These are phyloP conservation scores for Vanacampus margaritifer DNA, from an alignment of 2,113 vertebrate genomes.

Conservation along the genomic window DNA sequence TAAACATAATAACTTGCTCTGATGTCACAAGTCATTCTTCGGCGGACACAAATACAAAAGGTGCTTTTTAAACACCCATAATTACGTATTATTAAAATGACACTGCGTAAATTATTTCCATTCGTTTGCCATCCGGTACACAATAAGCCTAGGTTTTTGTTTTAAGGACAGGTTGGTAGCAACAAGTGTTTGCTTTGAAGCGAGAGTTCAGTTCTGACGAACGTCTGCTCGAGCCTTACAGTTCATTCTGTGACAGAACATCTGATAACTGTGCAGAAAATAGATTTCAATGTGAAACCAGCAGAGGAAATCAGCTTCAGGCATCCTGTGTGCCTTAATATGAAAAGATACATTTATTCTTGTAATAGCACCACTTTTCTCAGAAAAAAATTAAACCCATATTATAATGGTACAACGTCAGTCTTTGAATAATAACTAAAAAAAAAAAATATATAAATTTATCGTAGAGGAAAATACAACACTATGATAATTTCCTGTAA, in stretches of 20 bases:
- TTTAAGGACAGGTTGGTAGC: background rate
- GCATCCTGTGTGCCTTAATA: background rate
- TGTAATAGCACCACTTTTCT: background rate
- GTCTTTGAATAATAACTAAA: too few relatives aligned
- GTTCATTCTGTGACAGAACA: background rate
- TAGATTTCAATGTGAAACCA: background rate
- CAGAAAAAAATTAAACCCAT: background rate
- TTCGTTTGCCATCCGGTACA: background rate
- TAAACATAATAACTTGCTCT: conserved; percentile 34
- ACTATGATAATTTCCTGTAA: too few relatives aligned
- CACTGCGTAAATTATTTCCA: background rate
- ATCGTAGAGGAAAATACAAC: too few relatives aligned
- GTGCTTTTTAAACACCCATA: background rate
- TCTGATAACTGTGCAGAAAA: background rate
- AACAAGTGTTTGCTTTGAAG: background rate
- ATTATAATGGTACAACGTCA: background rate
- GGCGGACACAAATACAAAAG: background rate
- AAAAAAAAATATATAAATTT: too few relatives aligned
- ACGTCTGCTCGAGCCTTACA: background rate
- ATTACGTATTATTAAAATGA: background rate
- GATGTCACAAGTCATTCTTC: conserved; percentile 11
- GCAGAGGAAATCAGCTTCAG: background rate
- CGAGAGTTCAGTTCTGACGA: background rate
- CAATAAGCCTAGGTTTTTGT: background rate
- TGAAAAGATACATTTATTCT: background rate